Conservation (phyloP, 2,113 vertebrate species). For the Empidonax alnorum region DNA sequence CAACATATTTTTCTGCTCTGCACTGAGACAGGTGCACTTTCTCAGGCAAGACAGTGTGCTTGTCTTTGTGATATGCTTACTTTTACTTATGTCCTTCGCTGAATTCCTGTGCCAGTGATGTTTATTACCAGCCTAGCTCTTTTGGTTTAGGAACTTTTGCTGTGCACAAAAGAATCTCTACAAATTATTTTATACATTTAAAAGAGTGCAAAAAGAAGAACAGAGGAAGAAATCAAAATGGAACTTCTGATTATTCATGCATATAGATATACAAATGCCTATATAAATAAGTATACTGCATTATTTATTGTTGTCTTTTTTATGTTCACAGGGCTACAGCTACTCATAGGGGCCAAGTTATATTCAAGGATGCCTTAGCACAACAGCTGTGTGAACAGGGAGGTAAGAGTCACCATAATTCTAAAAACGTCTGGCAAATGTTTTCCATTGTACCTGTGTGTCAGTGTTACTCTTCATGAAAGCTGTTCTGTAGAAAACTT, state of each 20-base stretch:
- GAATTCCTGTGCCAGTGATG: not conserved
- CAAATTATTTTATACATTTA: not conserved
- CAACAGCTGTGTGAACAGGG: slow-evolving; percentile 97
- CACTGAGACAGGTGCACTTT: not conserved
- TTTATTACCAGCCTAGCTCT: not conserved
- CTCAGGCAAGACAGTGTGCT: not conserved
- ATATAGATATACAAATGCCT: not conserved
- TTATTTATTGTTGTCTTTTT: slow-evolving; percentile 33
- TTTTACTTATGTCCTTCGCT: not conserved
- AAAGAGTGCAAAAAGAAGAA: not conserved
- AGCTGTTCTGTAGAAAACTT: not conserved
- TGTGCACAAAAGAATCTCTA: not conserved
- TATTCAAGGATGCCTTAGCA: slow-evolving; percentile 98
- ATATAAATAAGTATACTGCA: not conserved
- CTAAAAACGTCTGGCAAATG: not conserved
- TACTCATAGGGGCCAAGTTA: slow-evolving; percentile 93
- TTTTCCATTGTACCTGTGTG: not conserved
- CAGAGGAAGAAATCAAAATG: not conserved
- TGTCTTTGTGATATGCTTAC: not conserved
- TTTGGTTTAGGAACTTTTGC: not conserved
- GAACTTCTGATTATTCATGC: not conserved
- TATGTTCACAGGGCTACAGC: slow-evolving; percentile 89
- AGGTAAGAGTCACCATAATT: slow-evolving; percentile 80
- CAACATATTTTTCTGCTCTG: not conserved
- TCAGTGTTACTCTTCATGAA: not conserved